A percentile compares a stretch with the other conserved stretches of the same genome.
phyloP scores from a whole-genome alignment of 1,140 invertebrate genomes.

The Drosophila azteca region DNA sequence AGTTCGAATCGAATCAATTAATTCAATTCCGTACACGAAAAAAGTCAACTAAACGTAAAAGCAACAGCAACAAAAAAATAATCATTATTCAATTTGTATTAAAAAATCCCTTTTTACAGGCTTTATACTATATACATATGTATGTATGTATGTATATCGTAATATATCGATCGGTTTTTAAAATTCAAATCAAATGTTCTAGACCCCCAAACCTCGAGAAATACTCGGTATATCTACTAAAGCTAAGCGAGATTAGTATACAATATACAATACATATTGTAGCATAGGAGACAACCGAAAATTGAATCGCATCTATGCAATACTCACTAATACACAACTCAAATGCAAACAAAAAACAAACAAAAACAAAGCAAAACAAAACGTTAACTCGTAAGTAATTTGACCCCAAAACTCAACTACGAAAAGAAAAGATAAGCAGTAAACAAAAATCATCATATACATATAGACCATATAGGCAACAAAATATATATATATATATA shows the following conservation, averaged over 20 bases:
- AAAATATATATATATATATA: too few relatives aligned
- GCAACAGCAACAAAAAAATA: conserved; percentile 4
- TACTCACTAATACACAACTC: conserved; percentile 65
- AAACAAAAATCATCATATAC: conserved; percentile 7
- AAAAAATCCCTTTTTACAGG: conserved; percentile 69
- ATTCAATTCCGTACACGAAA: conserved; percentile 32
- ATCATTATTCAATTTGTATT: conserved; percentile 54
- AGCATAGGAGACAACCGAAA: conserved; percentile 35
- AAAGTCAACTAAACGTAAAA: background rate
- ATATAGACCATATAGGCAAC: conserved; percentile 8
- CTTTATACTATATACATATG: conserved; percentile 48
- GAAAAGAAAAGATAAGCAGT: conserved; percentile 8
- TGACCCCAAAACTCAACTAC: conserved; percentile 47
- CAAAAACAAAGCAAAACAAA: conserved; percentile 5
- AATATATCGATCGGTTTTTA: conserved; percentile 70
- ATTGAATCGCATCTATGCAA: conserved; percentile 62
- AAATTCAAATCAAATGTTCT: conserved; percentile 63
- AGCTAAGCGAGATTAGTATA: conserved; percentile 38
- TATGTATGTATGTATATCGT: conserved; percentile 27
- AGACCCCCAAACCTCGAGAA: conserved; percentile 27
- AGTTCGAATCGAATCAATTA: conserved; percentile 45
- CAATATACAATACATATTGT: conserved; percentile 39
- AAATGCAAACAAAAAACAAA: conserved; percentile 39
- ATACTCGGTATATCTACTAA: conserved; percentile 57
- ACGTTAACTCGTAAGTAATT: conserved; percentile 59